Evolutionary conservation across 37 sponge, comb jelly and placozoan species (phyloP), one percentile per base, ranked within the genome.

Genomic region (Axinella damicornis): DNA sequence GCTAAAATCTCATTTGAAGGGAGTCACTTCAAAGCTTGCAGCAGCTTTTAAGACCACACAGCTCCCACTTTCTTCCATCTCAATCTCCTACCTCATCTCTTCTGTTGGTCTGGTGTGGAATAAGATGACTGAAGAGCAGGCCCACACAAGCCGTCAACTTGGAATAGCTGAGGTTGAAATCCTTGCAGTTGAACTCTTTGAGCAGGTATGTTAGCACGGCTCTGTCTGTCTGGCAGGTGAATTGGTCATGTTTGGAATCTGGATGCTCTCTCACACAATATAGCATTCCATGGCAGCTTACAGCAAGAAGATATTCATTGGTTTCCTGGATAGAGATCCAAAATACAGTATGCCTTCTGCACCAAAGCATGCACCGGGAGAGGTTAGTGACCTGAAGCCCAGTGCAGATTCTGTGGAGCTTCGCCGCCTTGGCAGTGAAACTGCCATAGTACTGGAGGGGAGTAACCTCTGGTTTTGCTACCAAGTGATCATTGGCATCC

Each of bases 391-490:
- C 2, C 14, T 58, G 53, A 72, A 41, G 22, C 73, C 73, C 21
- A 21, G 22, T 40, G 15, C 40, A 21, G n/a, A 27, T 52, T 19
- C 18, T 20, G 73, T 72, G n/a, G 30, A 72, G 4, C 22, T 72
- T 5, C 73, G 56, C 54, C 54, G 28, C 20, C 53, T 55, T 74
- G 54, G 54, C 31, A 57, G 27, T 28, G 75, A 74, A 74, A 54
- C 20, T 25, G 75, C 53, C 32, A 24, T 57, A 0, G 58, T 74
- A 5, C 2, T 74, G 57, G 75, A 74, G 33, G 75, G 75, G 22
- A 11, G 53, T 30, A 56, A 74, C 27, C 33, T 74, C 18, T 74
- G 75, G 75, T 74, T 74, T 56, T 56, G 54, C 34, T 74, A 56
- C 24, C 14, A 74, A 74, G 33, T 74, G 14, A 15, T 14, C 15